Conservation (phyloP, 2,113 vertebrate species). For the Spheniscus mendiculus region DNA sequence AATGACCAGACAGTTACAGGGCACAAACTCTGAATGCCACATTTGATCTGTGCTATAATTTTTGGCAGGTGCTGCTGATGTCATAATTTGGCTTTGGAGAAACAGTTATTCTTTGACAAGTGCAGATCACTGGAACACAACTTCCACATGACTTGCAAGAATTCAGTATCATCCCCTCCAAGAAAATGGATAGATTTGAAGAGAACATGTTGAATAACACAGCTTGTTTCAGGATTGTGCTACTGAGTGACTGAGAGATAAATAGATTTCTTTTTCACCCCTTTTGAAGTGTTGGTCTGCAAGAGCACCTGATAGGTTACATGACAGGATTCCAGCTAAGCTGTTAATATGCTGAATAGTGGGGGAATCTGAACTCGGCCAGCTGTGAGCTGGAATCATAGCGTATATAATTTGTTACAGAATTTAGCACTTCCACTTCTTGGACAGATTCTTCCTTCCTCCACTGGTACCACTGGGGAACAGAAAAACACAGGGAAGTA, state of each 20-base stretch:
- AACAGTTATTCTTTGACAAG: constrained; percentile 56
- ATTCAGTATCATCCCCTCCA: neutral
- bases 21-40: constrained; percentile 41
- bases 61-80: constrained; percentile 53
- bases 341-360: constrained; percentile 22
- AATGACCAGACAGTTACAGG: constrained; percentile 29
- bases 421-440: constrained; percentile 20
- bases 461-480: neutral
- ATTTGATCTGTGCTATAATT: constrained; percentile 55
- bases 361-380: constrained; percentile 6
- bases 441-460: neutral
- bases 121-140: constrained; percentile 18
- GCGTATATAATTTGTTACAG: neutral
- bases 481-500: neutral
- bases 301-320: constrained; percentile 1
- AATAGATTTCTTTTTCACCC: neutral
- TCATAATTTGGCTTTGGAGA: constrained; percentile 54
- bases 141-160: constrained; percentile 6
- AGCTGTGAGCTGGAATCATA: neutral
- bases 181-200: neutral
- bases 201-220: neutral
- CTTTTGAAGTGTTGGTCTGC: constrained; percentile 3
- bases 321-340: constrained; percentile 42
- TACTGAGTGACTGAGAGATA: neutral
- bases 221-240: neutral